Percentiles rank a stretch among this genome's conserved stretches.
These are phyloP conservation scores for Apotomis turbidana DNA, from an alignment of 2,888 invertebrate species.

Conservation along the genomic window DNA sequence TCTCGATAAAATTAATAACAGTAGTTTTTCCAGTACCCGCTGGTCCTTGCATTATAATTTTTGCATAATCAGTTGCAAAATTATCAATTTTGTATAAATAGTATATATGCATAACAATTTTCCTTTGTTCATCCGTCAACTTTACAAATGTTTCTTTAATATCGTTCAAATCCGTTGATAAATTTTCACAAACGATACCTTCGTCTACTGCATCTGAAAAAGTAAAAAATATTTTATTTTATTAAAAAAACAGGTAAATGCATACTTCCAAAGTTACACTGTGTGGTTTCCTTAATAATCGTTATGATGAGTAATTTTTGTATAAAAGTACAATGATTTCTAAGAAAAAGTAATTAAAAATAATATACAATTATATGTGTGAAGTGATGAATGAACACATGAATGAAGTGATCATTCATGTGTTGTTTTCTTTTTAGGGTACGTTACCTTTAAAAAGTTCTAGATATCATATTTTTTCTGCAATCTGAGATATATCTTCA, in stretches of 20 bases:
- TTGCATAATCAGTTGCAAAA: not conserved
- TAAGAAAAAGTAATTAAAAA: no score
- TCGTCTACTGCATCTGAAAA: not conserved
- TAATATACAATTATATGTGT: no score
- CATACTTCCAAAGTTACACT: no score
- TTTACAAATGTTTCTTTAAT: not conserved
- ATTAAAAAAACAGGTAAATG: not conserved
- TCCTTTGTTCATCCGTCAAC: not conserved
- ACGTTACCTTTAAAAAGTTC: no score
- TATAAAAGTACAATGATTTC: no score
- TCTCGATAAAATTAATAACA: not conserved
- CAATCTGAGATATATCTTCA: no score
- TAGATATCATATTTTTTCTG: no score
- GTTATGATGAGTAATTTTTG: no score
- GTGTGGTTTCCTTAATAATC: no score
- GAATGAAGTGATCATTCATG: no score
- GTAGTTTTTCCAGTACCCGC: constrained; percentile 1
- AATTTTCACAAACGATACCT: not conserved
- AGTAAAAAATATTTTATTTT: not conserved
- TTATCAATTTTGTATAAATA: not conserved
- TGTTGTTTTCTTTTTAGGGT: no score
- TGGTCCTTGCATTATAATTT: not conserved
- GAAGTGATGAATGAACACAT: no score
- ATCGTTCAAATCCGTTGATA: not conserved
- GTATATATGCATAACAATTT: not conserved